Evolutionary conservation across 2,888 invertebrate species (phyloP), one percentile per base, ranked within the genome.

Genomic region (Dynastes tityus): DNA sequence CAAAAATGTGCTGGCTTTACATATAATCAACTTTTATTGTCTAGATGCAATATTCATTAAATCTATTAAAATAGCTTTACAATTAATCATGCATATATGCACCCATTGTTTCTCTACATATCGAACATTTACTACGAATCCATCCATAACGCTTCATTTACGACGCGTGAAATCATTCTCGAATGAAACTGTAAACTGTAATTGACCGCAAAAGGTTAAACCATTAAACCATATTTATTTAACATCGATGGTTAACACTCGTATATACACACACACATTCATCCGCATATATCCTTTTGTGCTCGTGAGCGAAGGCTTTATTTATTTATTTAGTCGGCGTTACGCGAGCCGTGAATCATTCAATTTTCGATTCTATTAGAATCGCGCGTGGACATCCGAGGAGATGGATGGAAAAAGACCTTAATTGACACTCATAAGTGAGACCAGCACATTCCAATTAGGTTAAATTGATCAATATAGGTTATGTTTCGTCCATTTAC

Each of bases 391-490:
- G 37, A 64, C 64, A 64, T 40, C 16, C 40, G 32, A 32, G 64
- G 40, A 58, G 55, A 58, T 58, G 55, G 55, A 58, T 58, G 55
- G 55, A 63, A 63, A 37, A 29, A 32, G 32, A 45, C 73, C 61
- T 70, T 73, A 73, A 73, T 73, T 73, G 73, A 61, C 37, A n/a
- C 22, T 73, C 58, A 70, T 58, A 73, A 58, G 58, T 61, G 73
- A 37, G 73, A 58, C 73, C 58, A 73, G 73, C 73, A 73, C 73
- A 73, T 73, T 73, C 73, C 73, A 73, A 73, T 73, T 73, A 73
- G 58, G 73, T 61, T 73, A 73, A 73, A 73, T 73, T 73, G 73
- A 73, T 73, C 73, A 73, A 73, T 73, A 73, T 73, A 61, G 73
- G 73, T 73, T 73, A 73, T 27, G 73, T 61, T 73, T 70, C 70